Evolutionary conservation across 2,113 vertebrate genomes (phyloP).

Genomic region (Capra hircus): DNA sequence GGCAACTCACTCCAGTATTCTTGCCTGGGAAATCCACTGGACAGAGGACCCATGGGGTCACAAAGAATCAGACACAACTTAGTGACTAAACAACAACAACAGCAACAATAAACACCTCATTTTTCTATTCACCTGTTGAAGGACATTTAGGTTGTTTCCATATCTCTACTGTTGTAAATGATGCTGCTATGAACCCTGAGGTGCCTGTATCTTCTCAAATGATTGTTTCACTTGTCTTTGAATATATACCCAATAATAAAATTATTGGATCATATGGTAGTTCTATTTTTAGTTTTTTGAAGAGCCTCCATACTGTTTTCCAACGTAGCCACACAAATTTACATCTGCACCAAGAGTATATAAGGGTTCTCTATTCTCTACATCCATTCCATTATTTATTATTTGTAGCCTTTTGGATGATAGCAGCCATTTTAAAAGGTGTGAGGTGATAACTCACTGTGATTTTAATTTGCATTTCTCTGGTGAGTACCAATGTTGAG

Average conservation of each 20-base stretch:
- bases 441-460: neutral
- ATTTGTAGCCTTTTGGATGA: neutral
- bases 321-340: fast-evolving
- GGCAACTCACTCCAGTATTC: neutral
- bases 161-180: neutral
- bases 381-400: neutral
- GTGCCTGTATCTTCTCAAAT: neutral
- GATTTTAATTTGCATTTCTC: neutral
- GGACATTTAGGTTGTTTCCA: neutral
- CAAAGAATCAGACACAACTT: neutral
- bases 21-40: neutral
- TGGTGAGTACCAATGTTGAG: neutral
- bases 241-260: neutral
- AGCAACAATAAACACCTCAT: neutral
- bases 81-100: neutral
- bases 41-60: neutral
- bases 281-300: neutral
- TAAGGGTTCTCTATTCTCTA: neutral
- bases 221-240: neutral
- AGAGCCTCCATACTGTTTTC: neutral
- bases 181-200: neutral
- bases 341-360: neutral
- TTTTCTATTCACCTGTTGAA: neutral
- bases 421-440: neutral
- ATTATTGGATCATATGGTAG: neutral